These are phyloP conservation scores for Hippocampus comes DNA, from an alignment of 2,113 vertebrate species.

Conservation along the genomic window DNA sequence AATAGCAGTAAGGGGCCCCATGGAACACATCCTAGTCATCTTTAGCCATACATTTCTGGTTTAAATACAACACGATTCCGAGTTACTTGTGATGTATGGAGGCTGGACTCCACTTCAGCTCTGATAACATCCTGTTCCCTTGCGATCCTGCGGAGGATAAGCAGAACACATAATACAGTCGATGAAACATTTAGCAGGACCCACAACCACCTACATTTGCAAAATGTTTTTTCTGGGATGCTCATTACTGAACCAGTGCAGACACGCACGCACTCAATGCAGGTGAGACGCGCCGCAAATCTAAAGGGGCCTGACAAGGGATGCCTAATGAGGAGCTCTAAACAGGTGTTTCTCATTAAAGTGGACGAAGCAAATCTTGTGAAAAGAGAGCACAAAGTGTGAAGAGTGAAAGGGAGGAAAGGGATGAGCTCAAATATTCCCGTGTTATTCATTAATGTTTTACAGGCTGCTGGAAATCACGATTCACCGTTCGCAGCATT, in stretches of 20 bases:
- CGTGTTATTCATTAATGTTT: slow-evolving; percentile 64
- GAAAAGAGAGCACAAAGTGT: slow-evolving; percentile 14
- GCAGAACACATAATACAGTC: neutral
- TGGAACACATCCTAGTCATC: neutral
- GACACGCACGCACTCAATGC: neutral
- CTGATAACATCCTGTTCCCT: neutral
- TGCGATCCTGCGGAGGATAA: neutral
- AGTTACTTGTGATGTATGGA: neutral
- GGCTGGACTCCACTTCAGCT: neutral
- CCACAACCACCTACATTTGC: slow-evolving; percentile 1
- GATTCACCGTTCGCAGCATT: slow-evolving; percentile 48
- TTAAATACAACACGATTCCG: neutral
- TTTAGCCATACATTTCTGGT: neutral
- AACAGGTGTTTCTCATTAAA: slow-evolving; percentile 70
- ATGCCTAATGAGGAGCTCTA: slow-evolving; percentile 51
- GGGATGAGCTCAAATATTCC: slow-evolving; percentile 53
- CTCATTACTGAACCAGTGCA: slow-evolving; percentile 16
- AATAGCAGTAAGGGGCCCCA: neutral
- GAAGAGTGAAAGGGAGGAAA: slow-evolving; percentile 20
- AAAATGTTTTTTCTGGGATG: slow-evolving; percentile 6
- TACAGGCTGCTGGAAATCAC: slow-evolving; percentile 58
- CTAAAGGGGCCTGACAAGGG: slow-evolving; percentile 50
- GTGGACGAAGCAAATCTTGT: slow-evolving; percentile 26
- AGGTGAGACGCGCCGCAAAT: slow-evolving; percentile 21
- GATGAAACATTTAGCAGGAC: neutral